Evolutionary conservation across 2,797 vertebrate genomes (phyloP).

Genomic region (Hydrocynus forskahlii): DNA sequence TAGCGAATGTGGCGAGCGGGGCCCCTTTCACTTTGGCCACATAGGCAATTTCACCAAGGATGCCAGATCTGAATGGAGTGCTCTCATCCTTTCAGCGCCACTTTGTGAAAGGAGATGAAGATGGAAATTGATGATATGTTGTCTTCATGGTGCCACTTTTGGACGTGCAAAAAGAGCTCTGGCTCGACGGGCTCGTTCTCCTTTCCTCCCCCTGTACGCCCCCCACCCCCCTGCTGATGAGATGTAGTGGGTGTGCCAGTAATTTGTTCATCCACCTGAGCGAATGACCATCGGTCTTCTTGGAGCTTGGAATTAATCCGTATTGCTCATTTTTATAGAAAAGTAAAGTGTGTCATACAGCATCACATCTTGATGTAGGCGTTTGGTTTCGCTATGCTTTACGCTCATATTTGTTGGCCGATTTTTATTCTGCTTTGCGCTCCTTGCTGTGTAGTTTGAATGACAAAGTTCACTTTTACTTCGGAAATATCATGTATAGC

Average conservation of each 20-base stretch:
- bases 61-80: constrained; percentile 63
- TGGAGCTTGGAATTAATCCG: background rate
- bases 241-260: background rate
- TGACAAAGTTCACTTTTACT: too few species aligned
- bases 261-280: constrained; percentile 12
- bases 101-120: constrained; percentile 67
- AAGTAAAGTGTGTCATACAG: background rate
- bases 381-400: too few species aligned
- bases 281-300: background rate
- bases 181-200: constrained; percentile 43
- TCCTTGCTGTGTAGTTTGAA: too few species aligned
- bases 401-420: too few species aligned
- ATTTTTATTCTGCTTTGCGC: too few species aligned
- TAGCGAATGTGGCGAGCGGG: constrained; percentile 60
- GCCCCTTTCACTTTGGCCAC: constrained; percentile 64
- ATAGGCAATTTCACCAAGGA: constrained; percentile 73
- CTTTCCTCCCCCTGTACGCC: background rate
- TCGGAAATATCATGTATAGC: too few species aligned
- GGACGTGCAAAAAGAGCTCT: constrained; percentile 56
- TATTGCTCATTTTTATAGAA: background rate
- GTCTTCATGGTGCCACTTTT: constrained; percentile 11
- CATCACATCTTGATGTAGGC: background rate
- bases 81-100: constrained; percentile 67
- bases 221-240: background rate
- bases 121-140: constrained; percentile 62